Evolutionary conservation across 2,888 invertebrate genomes (phyloP).

Genomic region (Mythimna ferrago): DNA sequence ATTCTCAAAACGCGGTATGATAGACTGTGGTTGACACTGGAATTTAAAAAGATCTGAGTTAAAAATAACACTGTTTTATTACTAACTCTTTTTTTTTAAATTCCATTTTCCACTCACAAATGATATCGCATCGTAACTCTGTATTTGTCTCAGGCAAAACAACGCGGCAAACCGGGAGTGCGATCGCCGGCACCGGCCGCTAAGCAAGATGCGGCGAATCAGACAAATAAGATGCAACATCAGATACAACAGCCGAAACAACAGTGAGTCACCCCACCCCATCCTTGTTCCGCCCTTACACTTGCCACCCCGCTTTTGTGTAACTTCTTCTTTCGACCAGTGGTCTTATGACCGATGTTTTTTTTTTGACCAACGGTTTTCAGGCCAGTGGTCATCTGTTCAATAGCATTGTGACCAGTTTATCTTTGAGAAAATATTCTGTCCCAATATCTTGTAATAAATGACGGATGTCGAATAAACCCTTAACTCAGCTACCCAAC

Average conservation of each 20-base stretch:
- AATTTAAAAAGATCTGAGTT: not conserved
- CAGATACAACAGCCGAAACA: slow-evolving; percentile 85
- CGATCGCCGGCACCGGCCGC: slow-evolving; percentile 92
- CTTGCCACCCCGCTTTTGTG: slow-evolving; percentile 30
- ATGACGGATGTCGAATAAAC: not conserved
- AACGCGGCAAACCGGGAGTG: slow-evolving; percentile 92
- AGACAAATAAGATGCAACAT: slow-evolving; percentile 91
- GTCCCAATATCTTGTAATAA: not conserved
- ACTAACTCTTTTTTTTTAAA: not conserved
- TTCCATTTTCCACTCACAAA: not conserved
- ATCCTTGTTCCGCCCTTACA: not conserved
- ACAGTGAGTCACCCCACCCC: slow-evolving; percentile 74
- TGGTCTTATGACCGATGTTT: slow-evolving; percentile 2
- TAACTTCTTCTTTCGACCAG: slow-evolving; percentile 12
- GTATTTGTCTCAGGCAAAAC: slow-evolving; percentile 88
- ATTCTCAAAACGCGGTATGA: not conserved
- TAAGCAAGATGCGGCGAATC: slow-evolving; percentile 94
- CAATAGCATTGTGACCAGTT: not conserved
- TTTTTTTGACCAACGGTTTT: slow-evolving; percentile 5
- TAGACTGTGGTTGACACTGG: not conserved
- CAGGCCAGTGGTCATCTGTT: slow-evolving; percentile 9
- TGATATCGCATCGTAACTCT: slow-evolving; percentile 8
- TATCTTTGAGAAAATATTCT: not conserved
- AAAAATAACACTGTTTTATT: not conserved
- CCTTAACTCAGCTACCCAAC: not conserved